Base-by-base conservation (phyloP, 2,888 invertebrate species). In the Morpho deidamia region DNA sequence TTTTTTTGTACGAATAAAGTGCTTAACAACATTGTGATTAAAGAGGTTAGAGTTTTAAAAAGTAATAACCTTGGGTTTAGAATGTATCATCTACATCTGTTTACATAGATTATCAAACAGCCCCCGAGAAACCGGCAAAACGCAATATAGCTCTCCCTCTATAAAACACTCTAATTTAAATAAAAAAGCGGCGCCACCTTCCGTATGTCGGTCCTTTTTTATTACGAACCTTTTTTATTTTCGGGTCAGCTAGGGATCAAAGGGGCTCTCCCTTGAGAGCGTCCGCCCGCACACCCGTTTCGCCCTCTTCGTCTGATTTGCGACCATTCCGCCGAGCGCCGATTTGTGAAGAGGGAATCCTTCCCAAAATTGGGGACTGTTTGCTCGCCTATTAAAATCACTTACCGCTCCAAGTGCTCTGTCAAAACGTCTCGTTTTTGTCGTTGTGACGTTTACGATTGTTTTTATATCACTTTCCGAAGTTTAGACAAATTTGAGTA, bases 131-230 rank as follows among this genome's bases (percentile, higher is more conserved):
- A 83, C 81, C 81, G 83, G 82, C 80, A 82, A 81, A 87, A 86
- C 86, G 85, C 83, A 88, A 88, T 89, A 89, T 87, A 84, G 83
- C 82, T 79, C 82, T 79, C 81, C 84, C 83, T 82, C 86, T 83
- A 89, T 88, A 89, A 88, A 89, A 88, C 86, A 87, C 87, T 89
- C 88, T 86, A 89, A 88, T 89, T 89, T 89, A 89, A 89, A 89
- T 88, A 89, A 88, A 89, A 89, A 89, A 88, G 86, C 86, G 84
- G 83, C 88, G 85, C 86, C 86, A 88, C 88, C 87, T 87, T 88
- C 86, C 88, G 88, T 89, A 88, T 88, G 88, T 88, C 85, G 86
- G 86, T 81, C 83, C 84, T 83, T 87, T 83, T 89, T 87, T 87
- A 87, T 87, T 88, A 86, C 80, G 85, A 82, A 83, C 88, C 87